These are phyloP conservation scores for Drosophila maculinotata DNA, from an alignment of 2,888 invertebrate genomes.

Conservation along the genomic window DNA sequence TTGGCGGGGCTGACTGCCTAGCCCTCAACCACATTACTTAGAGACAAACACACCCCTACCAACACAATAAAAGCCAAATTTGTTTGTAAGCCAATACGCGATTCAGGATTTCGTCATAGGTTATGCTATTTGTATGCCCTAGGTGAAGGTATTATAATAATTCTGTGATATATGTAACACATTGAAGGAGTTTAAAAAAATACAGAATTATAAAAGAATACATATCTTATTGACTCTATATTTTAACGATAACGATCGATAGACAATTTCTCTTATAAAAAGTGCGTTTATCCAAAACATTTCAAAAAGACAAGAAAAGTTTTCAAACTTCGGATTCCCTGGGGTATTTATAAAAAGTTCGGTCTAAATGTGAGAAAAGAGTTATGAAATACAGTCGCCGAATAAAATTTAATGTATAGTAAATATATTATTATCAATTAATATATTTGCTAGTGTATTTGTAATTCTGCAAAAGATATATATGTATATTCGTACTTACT, in stretches of 20 bases:
- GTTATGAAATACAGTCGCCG: too few species aligned
- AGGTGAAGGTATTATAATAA: background rate
- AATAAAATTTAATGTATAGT: too few species aligned
- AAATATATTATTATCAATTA: too few species aligned
- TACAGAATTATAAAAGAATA: too few species aligned
- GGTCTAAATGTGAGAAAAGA: too few species aligned
- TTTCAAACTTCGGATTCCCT: too few species aligned
- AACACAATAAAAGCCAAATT: slow-evolving; percentile 57
- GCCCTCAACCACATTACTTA: slow-evolving; percentile 8
- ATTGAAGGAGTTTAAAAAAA: too few species aligned
- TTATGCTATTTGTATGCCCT: slow-evolving; percentile 23
- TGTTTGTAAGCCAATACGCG: slow-evolving; percentile 52
- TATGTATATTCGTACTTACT: background rate
- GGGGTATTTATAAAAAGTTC: too few species aligned
- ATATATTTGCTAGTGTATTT: slow-evolving; percentile 1
- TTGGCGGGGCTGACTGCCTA: background rate
- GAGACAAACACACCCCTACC: slow-evolving; percentile 13
- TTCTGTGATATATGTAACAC: background rate
- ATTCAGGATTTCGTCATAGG: slow-evolving; percentile 48
- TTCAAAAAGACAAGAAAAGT: too few species aligned
- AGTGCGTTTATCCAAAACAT: background rate
- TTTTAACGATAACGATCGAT: too few species aligned
- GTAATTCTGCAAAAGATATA: background rate
- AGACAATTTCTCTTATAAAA: too few species aligned
- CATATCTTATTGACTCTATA: too few species aligned